A percentile compares a stretch with the other conserved stretches of the same genome.
Conservation (phyloP, 2,797 vertebrate species). For the Fistularia commersonii region DNA sequence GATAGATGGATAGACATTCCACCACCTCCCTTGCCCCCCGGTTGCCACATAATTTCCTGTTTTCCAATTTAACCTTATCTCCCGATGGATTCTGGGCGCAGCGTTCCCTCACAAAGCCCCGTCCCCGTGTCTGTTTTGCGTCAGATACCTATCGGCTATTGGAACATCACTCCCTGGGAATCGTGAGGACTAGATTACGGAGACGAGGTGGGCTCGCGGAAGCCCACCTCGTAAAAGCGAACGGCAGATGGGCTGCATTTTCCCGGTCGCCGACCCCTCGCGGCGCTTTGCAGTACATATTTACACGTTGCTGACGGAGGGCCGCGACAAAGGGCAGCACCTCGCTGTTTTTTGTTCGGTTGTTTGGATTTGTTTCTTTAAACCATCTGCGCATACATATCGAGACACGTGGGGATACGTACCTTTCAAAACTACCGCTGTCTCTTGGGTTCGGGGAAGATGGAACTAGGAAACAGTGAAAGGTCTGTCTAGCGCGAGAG, state of each 20-base stretch:
- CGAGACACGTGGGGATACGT: conserved; percentile 7
- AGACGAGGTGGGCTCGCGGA: no score
- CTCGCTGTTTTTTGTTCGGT: no score
- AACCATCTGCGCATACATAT: conserved; percentile 3
- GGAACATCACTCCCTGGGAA: no score
- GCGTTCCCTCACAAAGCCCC: no score
- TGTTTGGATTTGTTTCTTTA: no score
- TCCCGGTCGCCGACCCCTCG: no score
- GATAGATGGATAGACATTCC: conserved; percentile 54
- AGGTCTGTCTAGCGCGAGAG: conserved; percentile 9
- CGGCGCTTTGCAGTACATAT: no score
- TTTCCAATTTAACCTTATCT: conserved; percentile 31
- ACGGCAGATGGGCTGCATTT: no score
- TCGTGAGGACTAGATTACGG: no score
- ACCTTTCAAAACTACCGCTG: conserved; percentile 5
- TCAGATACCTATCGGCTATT: conserved; percentile 11
- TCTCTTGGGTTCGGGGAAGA: conserved; percentile 2
- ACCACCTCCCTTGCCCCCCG: conserved; percentile 25
- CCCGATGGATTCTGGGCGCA: conserved; percentile 16
- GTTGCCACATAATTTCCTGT: conserved; percentile 37
- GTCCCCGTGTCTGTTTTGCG: conserved; percentile 23
- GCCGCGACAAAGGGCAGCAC: no score
- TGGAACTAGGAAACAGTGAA: conserved; percentile 12
- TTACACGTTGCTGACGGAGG: no score
- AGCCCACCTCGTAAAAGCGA: no score